These are phyloP conservation scores for Anniella stebbinsi DNA, from an alignment of 2,797 vertebrate genomes.

Conservation along the genomic window DNA sequence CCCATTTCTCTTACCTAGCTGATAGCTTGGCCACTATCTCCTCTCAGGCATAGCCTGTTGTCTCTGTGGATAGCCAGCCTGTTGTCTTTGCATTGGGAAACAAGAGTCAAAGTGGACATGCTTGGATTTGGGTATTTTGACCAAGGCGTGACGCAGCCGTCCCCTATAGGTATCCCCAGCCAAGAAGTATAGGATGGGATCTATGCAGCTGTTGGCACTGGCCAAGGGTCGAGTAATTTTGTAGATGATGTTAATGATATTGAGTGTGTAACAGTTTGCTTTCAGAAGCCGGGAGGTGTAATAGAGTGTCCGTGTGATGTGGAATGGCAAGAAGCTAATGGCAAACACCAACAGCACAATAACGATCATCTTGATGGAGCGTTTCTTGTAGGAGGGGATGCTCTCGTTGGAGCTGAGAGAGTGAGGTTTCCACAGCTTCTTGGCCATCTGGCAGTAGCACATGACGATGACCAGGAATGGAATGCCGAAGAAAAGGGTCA, in stretches of 20 bases:
- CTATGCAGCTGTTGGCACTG: slow-evolving; percentile 93
- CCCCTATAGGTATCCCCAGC: slow-evolving; percentile 89
- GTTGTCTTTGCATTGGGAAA: slow-evolving; percentile 47
- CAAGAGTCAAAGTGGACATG: slow-evolving; percentile 54
- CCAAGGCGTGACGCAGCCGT: slow-evolving; percentile 76
- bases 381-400: slow-evolving; percentile 77
- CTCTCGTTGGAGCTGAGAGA: slow-evolving; percentile 69
- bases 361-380: slow-evolving; percentile 89
- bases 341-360: slow-evolving; percentile 90
- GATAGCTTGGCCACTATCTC: not conserved
- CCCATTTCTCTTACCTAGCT: not conserved
- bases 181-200: slow-evolving; percentile 93
- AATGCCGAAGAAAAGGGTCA: slow-evolving; percentile 89
- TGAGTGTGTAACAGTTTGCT: slow-evolving; percentile 84
- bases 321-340: slow-evolving; percentile 93
- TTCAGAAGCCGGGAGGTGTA: slow-evolving; percentile 89
- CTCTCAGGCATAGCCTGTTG: not conserved
- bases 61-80: rapidly evolving
- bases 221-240: slow-evolving; percentile 95
- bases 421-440: slow-evolving; percentile 80
- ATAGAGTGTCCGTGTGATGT: slow-evolving; percentile 92
- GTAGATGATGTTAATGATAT: slow-evolving; percentile 92
- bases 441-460: slow-evolving; percentile 92
- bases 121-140: not conserved
- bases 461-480: slow-evolving; percentile 89